phyloP scores from a whole-genome alignment of 1,140 invertebrate genomes.

The Portunus trituberculatus region DNA sequence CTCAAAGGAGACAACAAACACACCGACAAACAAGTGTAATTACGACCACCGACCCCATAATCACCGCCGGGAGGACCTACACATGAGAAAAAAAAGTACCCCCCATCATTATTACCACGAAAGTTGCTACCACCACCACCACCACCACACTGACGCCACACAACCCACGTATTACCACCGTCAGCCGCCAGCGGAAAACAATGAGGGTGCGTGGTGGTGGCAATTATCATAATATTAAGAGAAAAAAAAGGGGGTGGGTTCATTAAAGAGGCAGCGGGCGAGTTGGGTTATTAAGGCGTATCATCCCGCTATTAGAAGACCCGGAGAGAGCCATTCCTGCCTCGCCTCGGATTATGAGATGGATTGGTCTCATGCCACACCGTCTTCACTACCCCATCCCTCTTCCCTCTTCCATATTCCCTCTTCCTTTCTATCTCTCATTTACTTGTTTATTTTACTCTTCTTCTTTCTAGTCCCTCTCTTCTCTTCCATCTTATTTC shows the following conservation, averaged over 20 bases:
- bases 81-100: not conserved
- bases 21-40: not conserved
- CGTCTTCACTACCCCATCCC: not conserved
- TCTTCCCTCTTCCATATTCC: not conserved
- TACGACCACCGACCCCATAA: not conserved
- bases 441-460: no score
- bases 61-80: not conserved
- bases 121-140: not conserved
- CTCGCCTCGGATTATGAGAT: not conserved
- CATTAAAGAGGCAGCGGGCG: not conserved
- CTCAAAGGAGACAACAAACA: conserved; percentile 11
- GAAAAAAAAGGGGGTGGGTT: not conserved
- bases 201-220: not conserved
- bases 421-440: not conserved
- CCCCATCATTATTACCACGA: not conserved
- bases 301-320: not conserved
- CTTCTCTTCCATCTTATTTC: no score
- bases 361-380: not conserved
- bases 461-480: no score
- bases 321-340: not conserved
- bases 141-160: not conserved
- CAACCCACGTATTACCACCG: not conserved
- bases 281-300: not conserved
- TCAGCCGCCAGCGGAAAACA: not conserved
- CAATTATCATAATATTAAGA: not conserved